Percentiles rank a stretch among this genome's conserved stretches.
Conservation (phyloP, 2,888 invertebrate species). For the Itoplectis maculator region DNA sequence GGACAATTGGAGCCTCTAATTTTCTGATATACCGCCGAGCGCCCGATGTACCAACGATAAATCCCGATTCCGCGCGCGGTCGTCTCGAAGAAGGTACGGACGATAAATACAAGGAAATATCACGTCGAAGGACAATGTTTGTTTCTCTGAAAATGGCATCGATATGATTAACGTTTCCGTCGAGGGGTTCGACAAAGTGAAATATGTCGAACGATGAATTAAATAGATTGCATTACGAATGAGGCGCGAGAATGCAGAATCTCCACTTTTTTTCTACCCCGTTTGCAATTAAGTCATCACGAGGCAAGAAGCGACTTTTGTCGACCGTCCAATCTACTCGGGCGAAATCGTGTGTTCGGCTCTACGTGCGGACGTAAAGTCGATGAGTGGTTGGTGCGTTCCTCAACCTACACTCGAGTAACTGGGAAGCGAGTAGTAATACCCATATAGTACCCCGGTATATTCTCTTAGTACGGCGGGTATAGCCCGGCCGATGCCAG, state of each 20-base stretch:
- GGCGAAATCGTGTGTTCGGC: neutral
- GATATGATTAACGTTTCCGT: too few relatives aligned
- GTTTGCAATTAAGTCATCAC: neutral
- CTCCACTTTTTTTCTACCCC: neutral
- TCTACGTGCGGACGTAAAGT: constrained; percentile 31
- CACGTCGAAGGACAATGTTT: neutral
- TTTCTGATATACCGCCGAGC: neutral
- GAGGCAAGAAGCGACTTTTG: neutral
- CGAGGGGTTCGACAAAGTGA: too few relatives aligned
- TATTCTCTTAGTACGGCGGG: neutral
- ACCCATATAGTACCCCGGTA: neutral
- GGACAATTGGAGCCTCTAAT: constrained; percentile 26
- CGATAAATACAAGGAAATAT: neutral
- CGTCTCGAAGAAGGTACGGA: neutral
- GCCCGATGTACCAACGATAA: neutral
- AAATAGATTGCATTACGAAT: too few relatives aligned
- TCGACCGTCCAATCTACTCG: constrained; percentile 1
- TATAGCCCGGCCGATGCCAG: constrained; percentile 10
- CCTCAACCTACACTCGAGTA: constrained; percentile 12
- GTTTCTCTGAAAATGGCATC: neutral
- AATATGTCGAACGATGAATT: too few relatives aligned
- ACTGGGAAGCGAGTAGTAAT: constrained; percentile 9
- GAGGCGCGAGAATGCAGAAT: neutral
- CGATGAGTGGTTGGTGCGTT: constrained; percentile 18
- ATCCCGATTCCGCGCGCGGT: neutral